phyloP scores from a whole-genome alignment of 2,113 vertebrate genomes.

The Oostethus manadensis region DNA sequence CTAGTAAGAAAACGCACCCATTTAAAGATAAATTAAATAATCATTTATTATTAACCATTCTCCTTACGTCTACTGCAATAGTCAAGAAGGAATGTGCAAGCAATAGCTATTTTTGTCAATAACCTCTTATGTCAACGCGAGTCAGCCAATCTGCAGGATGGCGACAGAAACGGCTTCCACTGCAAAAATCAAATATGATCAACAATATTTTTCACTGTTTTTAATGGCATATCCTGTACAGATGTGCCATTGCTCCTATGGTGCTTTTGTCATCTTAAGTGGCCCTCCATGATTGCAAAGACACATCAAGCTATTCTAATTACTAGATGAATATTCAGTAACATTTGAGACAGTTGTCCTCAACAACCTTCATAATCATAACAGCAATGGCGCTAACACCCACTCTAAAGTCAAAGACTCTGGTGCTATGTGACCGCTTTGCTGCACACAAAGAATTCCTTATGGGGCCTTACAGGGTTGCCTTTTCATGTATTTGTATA shows the following conservation, averaged over 20 bases:
- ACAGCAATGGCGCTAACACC: conserved; percentile 7
- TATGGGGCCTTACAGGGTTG: conserved; percentile 46
- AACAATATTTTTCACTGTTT: too few relatives aligned
- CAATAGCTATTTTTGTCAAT: too few relatives aligned
- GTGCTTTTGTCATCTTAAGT: conserved; percentile 15
- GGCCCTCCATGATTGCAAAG: conserved; percentile 17
- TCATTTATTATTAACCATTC: too few relatives aligned
- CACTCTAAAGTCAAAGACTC: conserved; percentile 1
- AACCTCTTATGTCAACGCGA: too few relatives aligned
- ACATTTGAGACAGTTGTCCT: not conserved
- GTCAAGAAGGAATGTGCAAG: too few relatives aligned
- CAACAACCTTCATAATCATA: conserved; percentile 4
- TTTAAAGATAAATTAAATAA: too few relatives aligned
- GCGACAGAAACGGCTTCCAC: too few relatives aligned
- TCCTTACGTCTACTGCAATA: too few relatives aligned
- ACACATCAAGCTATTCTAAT: not conserved
- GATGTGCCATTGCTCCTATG: conserved; percentile 6
- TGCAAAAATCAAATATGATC: too few relatives aligned
- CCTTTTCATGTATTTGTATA: conserved; percentile 6
- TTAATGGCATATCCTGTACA: too few relatives aligned
- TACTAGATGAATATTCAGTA: not conserved
- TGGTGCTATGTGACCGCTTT: conserved; percentile 40
- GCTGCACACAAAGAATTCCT: conserved; percentile 25
- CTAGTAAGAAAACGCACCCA: too few relatives aligned
- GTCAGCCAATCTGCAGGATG: too few relatives aligned